Percentiles rank a stretch among this genome's conserved stretches.
Conservation (phyloP, 2,797 vertebrate genomes). For the Lophius americanus region DNA sequence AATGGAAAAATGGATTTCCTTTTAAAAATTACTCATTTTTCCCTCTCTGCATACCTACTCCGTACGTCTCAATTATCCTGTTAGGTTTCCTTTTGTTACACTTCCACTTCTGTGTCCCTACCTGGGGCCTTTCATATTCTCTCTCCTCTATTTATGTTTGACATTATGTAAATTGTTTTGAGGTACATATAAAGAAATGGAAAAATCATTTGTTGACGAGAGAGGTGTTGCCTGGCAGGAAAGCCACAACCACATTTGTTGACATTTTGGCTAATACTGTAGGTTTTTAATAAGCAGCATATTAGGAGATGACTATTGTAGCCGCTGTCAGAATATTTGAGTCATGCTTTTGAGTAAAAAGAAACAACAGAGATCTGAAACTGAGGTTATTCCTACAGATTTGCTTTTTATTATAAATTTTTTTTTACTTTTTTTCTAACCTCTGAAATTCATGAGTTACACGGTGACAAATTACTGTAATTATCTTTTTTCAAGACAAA, state of each 20-base stretch:
- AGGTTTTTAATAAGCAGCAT: constrained; percentile 58
- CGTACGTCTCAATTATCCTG: constrained; percentile 1
- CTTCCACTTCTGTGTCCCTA: background rate
- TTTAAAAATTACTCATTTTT: constrained; percentile 24
- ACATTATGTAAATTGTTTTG: constrained; percentile 36
- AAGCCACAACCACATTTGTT: constrained; percentile 53
- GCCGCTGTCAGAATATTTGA: background rate
- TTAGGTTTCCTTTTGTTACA: constrained; percentile 7
- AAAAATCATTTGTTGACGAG: background rate
- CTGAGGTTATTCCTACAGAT: too few relatives aligned
- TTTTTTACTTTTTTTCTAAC: too few relatives aligned
- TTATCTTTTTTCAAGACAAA: background rate
- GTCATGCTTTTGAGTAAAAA: too few relatives aligned
- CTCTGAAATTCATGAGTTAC: too few relatives aligned
- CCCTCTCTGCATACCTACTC: background rate
- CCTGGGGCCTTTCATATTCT: background rate
- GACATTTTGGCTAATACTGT: constrained; percentile 45
- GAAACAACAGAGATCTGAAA: too few relatives aligned
- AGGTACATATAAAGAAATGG: constrained; percentile 21
- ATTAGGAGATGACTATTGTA: constrained; percentile 64
- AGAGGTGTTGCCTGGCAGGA: constrained; percentile 18
- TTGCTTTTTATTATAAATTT: too few relatives aligned
- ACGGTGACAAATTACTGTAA: background rate
- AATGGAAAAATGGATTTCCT: constrained; percentile 48
- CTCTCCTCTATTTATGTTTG: constrained; percentile 8